Percentiles rank a stretch among this genome's conserved stretches.
Conservation (phyloP, 1,140 invertebrate species). For the Hesperophylax magnus region DNA sequence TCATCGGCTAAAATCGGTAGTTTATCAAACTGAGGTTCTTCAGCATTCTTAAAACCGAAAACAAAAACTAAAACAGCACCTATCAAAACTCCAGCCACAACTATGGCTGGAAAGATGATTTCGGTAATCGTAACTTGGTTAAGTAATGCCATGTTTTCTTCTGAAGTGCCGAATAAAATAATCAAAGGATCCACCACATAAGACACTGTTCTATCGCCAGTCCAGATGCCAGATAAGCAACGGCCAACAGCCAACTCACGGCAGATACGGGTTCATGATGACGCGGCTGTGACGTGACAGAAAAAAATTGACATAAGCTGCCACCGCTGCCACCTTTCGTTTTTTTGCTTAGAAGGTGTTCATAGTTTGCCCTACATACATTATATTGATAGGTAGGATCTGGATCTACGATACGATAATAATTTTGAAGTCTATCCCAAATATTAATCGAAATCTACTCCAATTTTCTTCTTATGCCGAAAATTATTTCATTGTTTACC, state of each 20-base stretch:
- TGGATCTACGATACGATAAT: too few species aligned
- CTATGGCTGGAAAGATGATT: slow-evolving; percentile 74
- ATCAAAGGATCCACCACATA: slow-evolving; percentile 44
- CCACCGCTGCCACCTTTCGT: slow-evolving; percentile 49
- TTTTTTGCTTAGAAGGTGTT: slow-evolving; percentile 41
- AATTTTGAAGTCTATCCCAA: too few species aligned
- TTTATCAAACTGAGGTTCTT: slow-evolving; percentile 81
- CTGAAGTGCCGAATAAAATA: slow-evolving; percentile 41
- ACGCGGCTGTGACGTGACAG: slow-evolving; percentile 75
- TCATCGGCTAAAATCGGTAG: slow-evolving; percentile 74
- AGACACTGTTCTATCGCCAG: slow-evolving; percentile 39
- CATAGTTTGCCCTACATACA: slow-evolving; percentile 31
- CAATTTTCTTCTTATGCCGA: too few species aligned
- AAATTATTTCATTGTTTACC: too few species aligned
- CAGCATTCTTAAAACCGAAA: slow-evolving; percentile 81
- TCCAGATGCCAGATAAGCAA: slow-evolving; percentile 51
- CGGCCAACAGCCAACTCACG: slow-evolving; percentile 58
- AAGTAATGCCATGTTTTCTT: slow-evolving; percentile 70
- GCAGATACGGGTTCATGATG: slow-evolving; percentile 72
- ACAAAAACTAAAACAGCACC: slow-evolving; percentile 78
- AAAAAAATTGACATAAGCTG: slow-evolving; percentile 54
- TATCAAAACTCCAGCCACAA: slow-evolving; percentile 77
- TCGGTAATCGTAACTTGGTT: slow-evolving; percentile 71
- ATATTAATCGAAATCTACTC: too few species aligned
- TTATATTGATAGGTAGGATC: too few species aligned